phyloP scores from a whole-genome alignment of 2,113 vertebrate species.

The Myanophis thanlyinensis region DNA sequence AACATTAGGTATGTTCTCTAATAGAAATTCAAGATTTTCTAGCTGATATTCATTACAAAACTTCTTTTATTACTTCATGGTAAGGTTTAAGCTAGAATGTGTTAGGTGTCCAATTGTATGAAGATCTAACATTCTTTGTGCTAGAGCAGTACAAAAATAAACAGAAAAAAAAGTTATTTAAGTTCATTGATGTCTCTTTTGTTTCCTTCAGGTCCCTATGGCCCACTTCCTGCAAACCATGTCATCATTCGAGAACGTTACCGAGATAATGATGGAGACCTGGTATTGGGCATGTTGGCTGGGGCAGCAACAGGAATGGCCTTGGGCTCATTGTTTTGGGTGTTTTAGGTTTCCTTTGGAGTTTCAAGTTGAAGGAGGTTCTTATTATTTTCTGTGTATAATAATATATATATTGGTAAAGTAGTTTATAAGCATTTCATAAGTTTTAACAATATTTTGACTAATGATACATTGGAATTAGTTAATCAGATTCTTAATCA shows the following conservation, averaged over 20 bases:
- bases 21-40: not conserved
- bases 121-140: not conserved
- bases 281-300: slow-evolving; percentile 89
- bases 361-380: slow-evolving; percentile 42
- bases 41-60: not conserved
- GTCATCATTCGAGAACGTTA: slow-evolving; percentile 86
- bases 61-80: not conserved
- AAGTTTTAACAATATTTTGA: slow-evolving; percentile 61
- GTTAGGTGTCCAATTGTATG: not conserved
- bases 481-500: slow-evolving; percentile 43
- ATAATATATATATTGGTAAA: slow-evolving; percentile 61
- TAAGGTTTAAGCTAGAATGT: not conserved
- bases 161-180: not conserved
- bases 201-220: slow-evolving; percentile 72
- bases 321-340: slow-evolving; percentile 90
- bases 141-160: not conserved
- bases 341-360: slow-evolving; percentile 76
- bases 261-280: slow-evolving; percentile 80
- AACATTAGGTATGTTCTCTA: not conserved
- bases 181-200: not conserved
- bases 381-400: slow-evolving; percentile 56
- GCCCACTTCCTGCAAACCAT: slow-evolving; percentile 78
- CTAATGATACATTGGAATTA: slow-evolving; percentile 57
- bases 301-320: slow-evolving; percentile 94
- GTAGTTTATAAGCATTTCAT: slow-evolving; percentile 56